phyloP scores from a whole-genome alignment of 2,888 invertebrate genomes.

The Trichacis sp. region DNA sequence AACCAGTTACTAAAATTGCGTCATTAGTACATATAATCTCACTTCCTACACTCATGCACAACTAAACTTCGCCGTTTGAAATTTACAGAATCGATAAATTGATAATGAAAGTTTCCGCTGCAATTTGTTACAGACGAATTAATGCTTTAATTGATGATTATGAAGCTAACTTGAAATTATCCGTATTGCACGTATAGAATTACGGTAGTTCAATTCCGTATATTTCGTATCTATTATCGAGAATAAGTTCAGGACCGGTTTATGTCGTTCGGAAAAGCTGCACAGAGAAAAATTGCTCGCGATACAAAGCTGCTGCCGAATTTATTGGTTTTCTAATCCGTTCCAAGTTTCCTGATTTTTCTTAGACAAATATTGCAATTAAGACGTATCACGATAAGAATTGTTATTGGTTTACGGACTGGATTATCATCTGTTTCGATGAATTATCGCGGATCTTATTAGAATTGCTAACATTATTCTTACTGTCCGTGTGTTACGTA shows the following conservation, averaged over 20 bases:
- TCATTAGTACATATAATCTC: neutral
- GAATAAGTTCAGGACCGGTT: too few species aligned
- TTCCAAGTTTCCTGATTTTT: too few species aligned
- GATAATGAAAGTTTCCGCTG: neutral
- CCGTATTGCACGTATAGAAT: too few species aligned
- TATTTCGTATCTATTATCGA: too few species aligned
- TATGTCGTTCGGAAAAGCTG: too few species aligned
- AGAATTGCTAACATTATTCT: constrained; percentile 4
- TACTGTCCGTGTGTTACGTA: neutral
- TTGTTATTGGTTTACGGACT: too few species aligned
- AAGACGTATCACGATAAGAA: constrained; percentile 8
- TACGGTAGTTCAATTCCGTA: too few species aligned
- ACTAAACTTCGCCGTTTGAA: neutral
- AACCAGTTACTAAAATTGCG: neutral
- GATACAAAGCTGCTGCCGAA: too few species aligned
- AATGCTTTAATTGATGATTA: neutral
- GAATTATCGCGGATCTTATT: constrained; percentile 10
- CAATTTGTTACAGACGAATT: neutral
- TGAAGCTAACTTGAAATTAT: neutral
- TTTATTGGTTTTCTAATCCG: too few species aligned
- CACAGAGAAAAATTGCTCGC: too few species aligned
- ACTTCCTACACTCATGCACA: neutral
- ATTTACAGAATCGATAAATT: neutral
- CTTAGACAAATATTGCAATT: neutral
- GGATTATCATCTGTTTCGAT: constrained; percentile 2